These are phyloP conservation scores for Varecia variegata DNA, from an alignment of 2,797 vertebrate species.

Conservation along the genomic window DNA sequence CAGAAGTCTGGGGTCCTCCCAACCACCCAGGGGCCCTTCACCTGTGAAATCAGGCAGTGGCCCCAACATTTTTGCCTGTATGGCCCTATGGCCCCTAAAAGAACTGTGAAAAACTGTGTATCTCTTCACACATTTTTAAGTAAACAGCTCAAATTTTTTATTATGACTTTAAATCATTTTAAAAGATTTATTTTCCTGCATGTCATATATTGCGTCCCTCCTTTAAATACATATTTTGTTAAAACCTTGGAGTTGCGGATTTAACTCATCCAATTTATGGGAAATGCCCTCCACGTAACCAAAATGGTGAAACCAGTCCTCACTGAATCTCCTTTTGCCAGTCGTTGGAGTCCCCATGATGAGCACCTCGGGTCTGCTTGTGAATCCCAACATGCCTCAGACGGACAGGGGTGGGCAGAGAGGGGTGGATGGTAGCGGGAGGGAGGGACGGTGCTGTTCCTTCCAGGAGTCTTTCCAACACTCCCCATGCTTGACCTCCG, in stretches of 20 bases:
- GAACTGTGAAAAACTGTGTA: not conserved
- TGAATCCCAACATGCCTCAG: not conserved
- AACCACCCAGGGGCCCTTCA: accelerated
- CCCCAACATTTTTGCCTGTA: not conserved
- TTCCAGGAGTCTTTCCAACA: not conserved
- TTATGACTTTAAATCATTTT: not conserved
- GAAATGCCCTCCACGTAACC: not conserved
- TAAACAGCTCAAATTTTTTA: not conserved
- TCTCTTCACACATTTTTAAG: not conserved
- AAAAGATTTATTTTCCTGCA: not conserved
- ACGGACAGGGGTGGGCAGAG: not conserved
- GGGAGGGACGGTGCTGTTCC: not conserved
- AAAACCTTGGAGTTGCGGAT: not conserved
- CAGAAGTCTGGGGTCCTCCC: not conserved
- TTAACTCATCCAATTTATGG: not conserved
- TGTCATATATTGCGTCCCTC: not conserved
- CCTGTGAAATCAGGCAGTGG: not conserved
- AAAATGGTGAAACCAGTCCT: not conserved
- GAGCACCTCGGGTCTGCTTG: not conserved
- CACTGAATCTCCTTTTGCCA: not conserved
- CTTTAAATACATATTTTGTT: not conserved
- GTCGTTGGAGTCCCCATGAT: not conserved
- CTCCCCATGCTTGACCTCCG: too few relatives aligned
- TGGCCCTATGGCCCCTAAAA: not conserved
- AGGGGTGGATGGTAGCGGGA: not conserved